Evolutionary conservation across 2,113 vertebrate genomes (phyloP), one percentile per base, ranked within the genome.

Genomic region (Solea solea): DNA sequence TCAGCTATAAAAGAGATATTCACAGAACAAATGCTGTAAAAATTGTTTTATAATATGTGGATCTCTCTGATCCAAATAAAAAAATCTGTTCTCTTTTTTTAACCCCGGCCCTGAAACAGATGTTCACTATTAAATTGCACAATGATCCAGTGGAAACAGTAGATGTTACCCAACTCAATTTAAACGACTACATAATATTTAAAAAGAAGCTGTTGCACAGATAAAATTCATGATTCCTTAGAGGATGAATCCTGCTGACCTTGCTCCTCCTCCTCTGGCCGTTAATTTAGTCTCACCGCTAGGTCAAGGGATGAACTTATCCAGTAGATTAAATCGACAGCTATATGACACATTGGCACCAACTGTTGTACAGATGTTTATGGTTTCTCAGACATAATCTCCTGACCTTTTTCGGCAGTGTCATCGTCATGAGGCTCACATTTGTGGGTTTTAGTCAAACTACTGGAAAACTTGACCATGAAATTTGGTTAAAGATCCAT

Each of bases 101-200:
- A 34, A 34, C 34, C 21, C 21, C 34, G 5, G 34, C 34, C 34
- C 34, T 34, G 5, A 34, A 16, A 4, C 53, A 68, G 54, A 58
- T 67, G 61, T 56, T 58, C 53, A n/a, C 42, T 49, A 49, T 12
- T 73, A 9, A 9, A 9, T 14, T 25, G 8, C 25, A 8, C 11
- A 16, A 63, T 8, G 12, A 13, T 44, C 9, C 15, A 15, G 16
- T 27, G 11, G 7, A 28, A 48, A 49, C 10, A 15, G 15, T 15
- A 16, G 50, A 54, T 50, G 62, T 52, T 52, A 21, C 52, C 28
- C 42, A 52, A 41, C 72, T 25, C 12, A 51, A 58, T 64, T 76
- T 63, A 15, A 53, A 45, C 0, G 44, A 48, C 11, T 13, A 14
- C 11, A 11, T 48, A 4, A 12, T 48, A 14, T 48, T 11, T 48